These are phyloP conservation scores for Hemistola chrysoprasaria DNA, from an alignment of 2,888 invertebrate genomes.

Conservation along the genomic window DNA sequence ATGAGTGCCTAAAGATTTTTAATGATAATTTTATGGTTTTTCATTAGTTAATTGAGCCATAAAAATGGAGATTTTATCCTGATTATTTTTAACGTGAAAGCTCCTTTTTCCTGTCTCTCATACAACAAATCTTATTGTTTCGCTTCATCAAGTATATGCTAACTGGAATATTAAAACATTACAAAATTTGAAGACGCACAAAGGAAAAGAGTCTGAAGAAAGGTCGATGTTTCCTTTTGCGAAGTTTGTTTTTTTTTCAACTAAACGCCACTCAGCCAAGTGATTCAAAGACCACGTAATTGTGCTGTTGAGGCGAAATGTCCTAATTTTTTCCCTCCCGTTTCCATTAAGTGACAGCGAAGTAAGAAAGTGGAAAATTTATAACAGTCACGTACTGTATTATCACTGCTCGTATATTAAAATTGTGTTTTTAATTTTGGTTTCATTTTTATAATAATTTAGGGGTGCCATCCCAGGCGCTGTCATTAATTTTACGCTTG, in stretches of 20 bases:
- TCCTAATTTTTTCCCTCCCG: constrained; percentile 54
- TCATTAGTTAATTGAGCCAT: constrained; percentile 16
- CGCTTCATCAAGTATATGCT: constrained; percentile 23
- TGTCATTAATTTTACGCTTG: constrained; percentile 23
- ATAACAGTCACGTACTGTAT: constrained; percentile 59
- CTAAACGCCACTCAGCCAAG: constrained; percentile 43
- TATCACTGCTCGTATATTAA: constrained; percentile 58
- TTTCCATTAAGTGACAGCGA: constrained; percentile 57
- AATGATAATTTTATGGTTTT: constrained; percentile 1
- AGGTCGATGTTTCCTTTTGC: constrained; percentile 29
- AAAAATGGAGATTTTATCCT: constrained; percentile 9
- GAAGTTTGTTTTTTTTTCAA: constrained; percentile 41
- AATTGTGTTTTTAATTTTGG: constrained; percentile 45
- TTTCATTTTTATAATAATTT: constrained; percentile 26
- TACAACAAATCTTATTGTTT: constrained; percentile 25
- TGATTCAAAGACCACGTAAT: constrained; percentile 52
- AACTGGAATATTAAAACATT: constrained; percentile 24
- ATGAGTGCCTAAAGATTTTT: constrained; percentile 1
- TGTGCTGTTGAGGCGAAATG: constrained; percentile 54
- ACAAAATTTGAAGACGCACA: constrained; percentile 25
- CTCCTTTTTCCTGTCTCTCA: constrained; percentile 11
- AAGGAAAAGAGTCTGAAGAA: constrained; percentile 23
- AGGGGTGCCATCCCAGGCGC: constrained; percentile 16
- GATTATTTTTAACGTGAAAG: constrained; percentile 14
- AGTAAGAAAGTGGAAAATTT: constrained; percentile 57